A percentile compares a stretch with the other conserved stretches of the same genome.
These are phyloP conservation scores for Diadophis punctatus DNA, from an alignment of 2,113 vertebrate species.

Conservation along the genomic window DNA sequence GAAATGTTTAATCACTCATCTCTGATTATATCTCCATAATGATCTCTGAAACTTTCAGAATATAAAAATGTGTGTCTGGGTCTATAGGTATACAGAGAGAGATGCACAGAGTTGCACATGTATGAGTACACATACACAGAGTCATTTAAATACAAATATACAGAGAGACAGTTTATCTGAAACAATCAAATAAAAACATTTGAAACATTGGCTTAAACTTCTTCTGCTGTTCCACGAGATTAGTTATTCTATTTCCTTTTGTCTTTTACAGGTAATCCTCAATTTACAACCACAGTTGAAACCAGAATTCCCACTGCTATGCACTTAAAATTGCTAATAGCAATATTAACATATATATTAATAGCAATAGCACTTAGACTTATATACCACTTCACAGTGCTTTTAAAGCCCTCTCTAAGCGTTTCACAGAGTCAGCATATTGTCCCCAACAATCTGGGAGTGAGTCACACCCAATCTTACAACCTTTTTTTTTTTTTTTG, in stretches of 20 bases:
- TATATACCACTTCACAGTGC: background rate
- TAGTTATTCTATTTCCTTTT: background rate
- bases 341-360: too few species aligned
- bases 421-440: background rate
- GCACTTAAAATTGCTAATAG: background rate
- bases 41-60: constrained; percentile 3
- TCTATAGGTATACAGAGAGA: background rate
- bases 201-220: background rate
- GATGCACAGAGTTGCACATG: background rate
- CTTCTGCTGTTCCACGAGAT: background rate
- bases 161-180: background rate
- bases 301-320: background rate
- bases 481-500: too few species aligned
- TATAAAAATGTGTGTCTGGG: background rate
- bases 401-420: background rate
- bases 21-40: background rate
- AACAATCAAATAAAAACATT: background rate
- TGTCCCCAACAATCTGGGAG: background rate
- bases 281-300: background rate
- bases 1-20: background rate
- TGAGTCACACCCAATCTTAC: background rate
- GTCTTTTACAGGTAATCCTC: background rate
- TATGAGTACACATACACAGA: background rate
- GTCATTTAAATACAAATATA: background rate
- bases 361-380: background rate